Conservation (phyloP, 1,140 invertebrate genomes). For the Adelges cooleyi region DNA sequence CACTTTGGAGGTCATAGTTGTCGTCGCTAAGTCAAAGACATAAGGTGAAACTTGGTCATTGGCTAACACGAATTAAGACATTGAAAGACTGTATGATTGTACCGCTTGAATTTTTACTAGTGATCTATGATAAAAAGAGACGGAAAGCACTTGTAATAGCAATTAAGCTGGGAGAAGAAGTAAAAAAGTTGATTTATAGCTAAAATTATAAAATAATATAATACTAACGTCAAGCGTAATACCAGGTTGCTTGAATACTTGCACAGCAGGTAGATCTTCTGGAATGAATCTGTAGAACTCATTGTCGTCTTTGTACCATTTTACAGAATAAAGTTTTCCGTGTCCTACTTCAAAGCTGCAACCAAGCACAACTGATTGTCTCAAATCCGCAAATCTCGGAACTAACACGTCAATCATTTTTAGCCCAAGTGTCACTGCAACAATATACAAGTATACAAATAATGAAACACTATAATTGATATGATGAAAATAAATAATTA, state of each 20-base stretch:
- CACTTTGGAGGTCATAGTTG: too few species aligned
- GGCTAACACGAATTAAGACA: too few species aligned
- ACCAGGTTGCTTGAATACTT: conserved; percentile 49
- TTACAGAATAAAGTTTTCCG: conserved; percentile 44
- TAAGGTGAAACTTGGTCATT: too few species aligned
- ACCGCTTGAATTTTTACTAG: too few species aligned
- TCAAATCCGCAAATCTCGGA: conserved; percentile 8
- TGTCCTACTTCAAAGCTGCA: conserved; percentile 33
- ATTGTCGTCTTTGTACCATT: conserved; percentile 52
- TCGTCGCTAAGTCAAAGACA: too few species aligned
- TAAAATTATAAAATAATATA: background rate
- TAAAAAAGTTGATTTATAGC: background rate
- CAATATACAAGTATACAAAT: too few species aligned
- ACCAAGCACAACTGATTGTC: conserved; percentile 16
- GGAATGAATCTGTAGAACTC: conserved; percentile 52
- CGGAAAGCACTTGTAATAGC: background rate
- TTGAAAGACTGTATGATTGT: too few species aligned
- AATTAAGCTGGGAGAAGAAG: too few species aligned
- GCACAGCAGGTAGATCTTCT: conserved; percentile 47
- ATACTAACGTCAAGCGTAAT: conserved; percentile 41
- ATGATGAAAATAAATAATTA: too few species aligned
- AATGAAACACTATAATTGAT: too few species aligned
- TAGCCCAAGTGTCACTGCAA: conserved; percentile 18
- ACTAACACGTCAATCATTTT: conserved; percentile 18
- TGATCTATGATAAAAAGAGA: conserved; percentile 1